Evolutionary conservation across 2,113 vertebrate species (phyloP).

Genomic region (Halcyon senegalensis): DNA sequence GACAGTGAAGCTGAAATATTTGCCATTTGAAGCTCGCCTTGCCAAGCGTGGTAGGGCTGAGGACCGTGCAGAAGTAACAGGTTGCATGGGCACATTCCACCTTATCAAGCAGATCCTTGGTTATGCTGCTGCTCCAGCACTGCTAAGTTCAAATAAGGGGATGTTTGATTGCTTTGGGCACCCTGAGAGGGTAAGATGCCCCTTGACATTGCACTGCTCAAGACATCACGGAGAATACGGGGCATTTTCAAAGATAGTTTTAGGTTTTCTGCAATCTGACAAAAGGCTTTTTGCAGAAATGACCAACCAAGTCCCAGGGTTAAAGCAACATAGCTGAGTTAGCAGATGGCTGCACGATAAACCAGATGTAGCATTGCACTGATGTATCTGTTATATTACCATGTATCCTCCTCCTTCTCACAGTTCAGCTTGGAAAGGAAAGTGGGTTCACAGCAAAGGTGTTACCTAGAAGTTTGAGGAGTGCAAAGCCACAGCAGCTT

Average conservation of each 20-base stretch:
- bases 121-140: neutral
- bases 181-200: neutral
- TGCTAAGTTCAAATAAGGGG: neutral
- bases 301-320: neutral
- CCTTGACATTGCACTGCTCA: neutral
- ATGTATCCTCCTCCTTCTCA: neutral
- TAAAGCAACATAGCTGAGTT: neutral
- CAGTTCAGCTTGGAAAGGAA: neutral
- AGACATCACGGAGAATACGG: neutral
- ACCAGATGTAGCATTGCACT: neutral
- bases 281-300: neutral
- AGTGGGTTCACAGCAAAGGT: neutral
- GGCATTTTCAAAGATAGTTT: neutral
- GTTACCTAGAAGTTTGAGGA: neutral
- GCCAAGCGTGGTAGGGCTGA: neutral
- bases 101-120: neutral
- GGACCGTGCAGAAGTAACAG: neutral
- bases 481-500: neutral
- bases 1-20: neutral
- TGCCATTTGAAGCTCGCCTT: neutral
- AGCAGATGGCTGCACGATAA: rapidly evolving
- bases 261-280: neutral
- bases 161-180: neutral
- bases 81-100: neutral
- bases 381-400: neutral